Conservation (phyloP, 1,140 invertebrate species). For the Chironomus striatipennis region DNA sequence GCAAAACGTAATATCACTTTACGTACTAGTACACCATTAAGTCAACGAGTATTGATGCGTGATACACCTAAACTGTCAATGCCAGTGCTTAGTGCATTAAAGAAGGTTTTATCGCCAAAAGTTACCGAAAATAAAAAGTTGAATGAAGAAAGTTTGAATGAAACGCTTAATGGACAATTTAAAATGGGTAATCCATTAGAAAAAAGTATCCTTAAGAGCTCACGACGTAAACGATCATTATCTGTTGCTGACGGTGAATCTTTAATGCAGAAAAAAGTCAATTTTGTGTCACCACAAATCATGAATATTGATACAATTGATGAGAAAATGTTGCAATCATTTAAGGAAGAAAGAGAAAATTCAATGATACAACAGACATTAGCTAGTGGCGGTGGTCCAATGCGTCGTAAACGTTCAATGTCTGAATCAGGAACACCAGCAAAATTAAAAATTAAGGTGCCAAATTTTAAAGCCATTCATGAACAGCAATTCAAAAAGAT, state of each 20-base stretch:
- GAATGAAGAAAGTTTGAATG: background rate
- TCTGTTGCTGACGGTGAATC: background rate
- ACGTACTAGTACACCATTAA: background rate
- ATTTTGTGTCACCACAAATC: background rate
- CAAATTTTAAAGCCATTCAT: constrained; percentile 56
- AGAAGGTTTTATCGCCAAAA: background rate
- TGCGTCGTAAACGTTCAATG: background rate
- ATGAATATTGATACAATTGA: background rate
- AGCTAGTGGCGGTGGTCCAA: background rate
- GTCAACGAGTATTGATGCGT: background rate
- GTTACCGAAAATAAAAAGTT: background rate
- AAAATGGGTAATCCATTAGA: constrained; percentile 8
- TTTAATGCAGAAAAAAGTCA: background rate
- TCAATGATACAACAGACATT: background rate
- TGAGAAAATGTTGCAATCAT: background rate
- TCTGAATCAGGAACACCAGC: background rate
- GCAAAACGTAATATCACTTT: background rate
- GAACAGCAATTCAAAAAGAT: constrained; percentile 51
- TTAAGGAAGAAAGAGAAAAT: constrained; percentile 16
- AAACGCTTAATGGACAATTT: background rate
- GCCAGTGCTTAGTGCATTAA: background rate
- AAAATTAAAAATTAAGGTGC: constrained; percentile 40
- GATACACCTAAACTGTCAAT: background rate
- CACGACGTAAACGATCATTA: background rate
- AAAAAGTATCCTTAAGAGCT: background rate